Base-by-base conservation (phyloP, 2,113 vertebrate genomes). In the Cynocephalus volans region DNA sequence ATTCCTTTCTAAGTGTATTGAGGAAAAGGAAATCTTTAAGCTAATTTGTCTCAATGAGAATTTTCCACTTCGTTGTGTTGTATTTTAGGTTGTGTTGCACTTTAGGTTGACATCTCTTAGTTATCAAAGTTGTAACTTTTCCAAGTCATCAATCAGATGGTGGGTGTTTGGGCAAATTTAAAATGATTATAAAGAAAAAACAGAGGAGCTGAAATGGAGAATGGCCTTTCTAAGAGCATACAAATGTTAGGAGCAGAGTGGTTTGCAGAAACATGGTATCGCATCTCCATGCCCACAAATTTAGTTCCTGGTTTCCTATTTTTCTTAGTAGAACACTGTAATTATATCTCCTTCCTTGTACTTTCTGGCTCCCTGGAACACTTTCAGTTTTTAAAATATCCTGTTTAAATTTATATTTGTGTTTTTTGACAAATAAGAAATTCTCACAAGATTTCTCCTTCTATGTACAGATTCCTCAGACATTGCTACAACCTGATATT, bases 161-260 rank as follows among this genome's bases (percentile, higher is more conserved):
- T 67, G 52, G 72, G 21, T 67, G 18, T 23, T 81, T 69, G 93
- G 18, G 41, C 5, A 4, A 64, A 58, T 75, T 31, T 76, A 65
- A 88, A 45, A 80, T 31, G 50, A 73, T 88, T 85, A 24, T 81
- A 69, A 83, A 60, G 76, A 93, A 92, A 92, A 96, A 85, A 82
- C 24, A 89, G 65, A 95, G 33, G 31, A 83, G 60, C 8, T 81
- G 13, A 86, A 90, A 79, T 79, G 82, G 26, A 65, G n/a, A 91
- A 52, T 87, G 41, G 24, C n/a, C 23, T 60, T 77, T 73, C 23
- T 87, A 77, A 56, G 65, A 62, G 26, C 7, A 60, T 54, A 91
- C 18, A 77, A 28, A 58, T 80, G 21, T 79, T 60, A 26, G 3
- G 13, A 56, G 84, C 15, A 50, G 36, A 90, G 4, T 67, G 41